phyloP scores from a whole-genome alignment of 2,113 vertebrate genomes.

The Lates calcarifer region DNA sequence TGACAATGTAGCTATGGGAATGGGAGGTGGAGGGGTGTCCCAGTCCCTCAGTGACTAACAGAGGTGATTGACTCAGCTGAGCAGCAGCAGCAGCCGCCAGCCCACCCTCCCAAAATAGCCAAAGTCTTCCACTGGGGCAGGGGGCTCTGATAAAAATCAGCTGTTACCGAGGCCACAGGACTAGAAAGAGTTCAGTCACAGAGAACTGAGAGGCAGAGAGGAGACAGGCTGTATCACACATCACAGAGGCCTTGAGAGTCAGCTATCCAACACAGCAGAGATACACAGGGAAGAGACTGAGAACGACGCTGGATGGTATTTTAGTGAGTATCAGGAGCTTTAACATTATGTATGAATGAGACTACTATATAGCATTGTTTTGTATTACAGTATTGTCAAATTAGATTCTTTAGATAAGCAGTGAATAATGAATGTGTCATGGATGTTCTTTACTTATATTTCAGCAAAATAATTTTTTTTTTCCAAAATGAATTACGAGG shows the following conservation, averaged over 20 bases:
- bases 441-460: background rate
- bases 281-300: conserved; percentile 12
- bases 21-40: conserved; percentile 61
- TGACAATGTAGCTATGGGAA: conserved; percentile 75
- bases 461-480: background rate
- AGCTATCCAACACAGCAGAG: conserved; percentile 31
- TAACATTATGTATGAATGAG: background rate
- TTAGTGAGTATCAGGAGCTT: conserved; percentile 69
- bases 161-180: conserved; percentile 80
- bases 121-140: conserved; percentile 53
- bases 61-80: conserved; percentile 88
- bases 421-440: background rate
- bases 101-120: conserved; percentile 91
- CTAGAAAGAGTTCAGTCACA: conserved; percentile 77
- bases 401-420: background rate
- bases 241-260: conserved; percentile 30
- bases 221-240: conserved; percentile 42
- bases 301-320: conserved; percentile 21
- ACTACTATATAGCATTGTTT: background rate
- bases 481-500: background rate
- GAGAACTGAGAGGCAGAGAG: conserved; percentile 34
- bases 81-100: conserved; percentile 77
- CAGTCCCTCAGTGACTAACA: conserved; percentile 69
- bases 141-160: conserved; percentile 89
- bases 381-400: background rate